phyloP scores from a whole-genome alignment of 2,888 invertebrate genomes.

The Poecilobothrus nobilitatus region DNA sequence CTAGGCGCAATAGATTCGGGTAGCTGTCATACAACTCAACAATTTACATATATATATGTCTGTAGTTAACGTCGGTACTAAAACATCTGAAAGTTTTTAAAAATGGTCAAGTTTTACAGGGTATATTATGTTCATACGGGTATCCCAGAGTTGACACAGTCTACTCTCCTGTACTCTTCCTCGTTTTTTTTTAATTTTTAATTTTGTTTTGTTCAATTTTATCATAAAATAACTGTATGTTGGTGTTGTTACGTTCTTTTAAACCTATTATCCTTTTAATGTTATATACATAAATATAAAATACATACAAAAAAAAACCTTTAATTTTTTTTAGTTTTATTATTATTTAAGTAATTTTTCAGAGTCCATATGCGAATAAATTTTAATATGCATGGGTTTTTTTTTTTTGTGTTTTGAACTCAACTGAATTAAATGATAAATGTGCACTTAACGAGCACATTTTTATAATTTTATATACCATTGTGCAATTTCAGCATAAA shows the following conservation, averaged over 20 bases:
- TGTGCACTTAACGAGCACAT: slow-evolving; percentile 6
- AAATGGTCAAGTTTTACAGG: too few relatives aligned
- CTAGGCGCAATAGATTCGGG: too few relatives aligned
- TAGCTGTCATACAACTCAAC: too few relatives aligned
- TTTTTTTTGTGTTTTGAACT: background rate
- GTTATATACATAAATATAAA: background rate
- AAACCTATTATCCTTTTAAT: slow-evolving; percentile 1
- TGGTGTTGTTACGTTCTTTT: background rate
- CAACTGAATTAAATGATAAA: slow-evolving; percentile 6
- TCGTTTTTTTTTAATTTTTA: too few relatives aligned
- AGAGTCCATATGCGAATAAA: slow-evolving; percentile 3
- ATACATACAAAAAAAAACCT: too few relatives aligned
- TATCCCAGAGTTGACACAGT: too few relatives aligned
- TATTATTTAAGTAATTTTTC: background rate
- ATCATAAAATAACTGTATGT: background rate
- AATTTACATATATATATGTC: too few relatives aligned
- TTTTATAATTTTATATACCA: background rate
- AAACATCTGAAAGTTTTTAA: too few relatives aligned
- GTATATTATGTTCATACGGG: too few relatives aligned
- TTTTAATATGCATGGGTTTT: background rate
- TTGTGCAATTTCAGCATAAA: background rate
- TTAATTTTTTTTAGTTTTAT: background rate
- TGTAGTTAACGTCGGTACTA: too few relatives aligned
- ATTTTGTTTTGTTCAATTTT: background rate
- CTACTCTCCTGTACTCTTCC: too few relatives aligned